Percentiles rank a stretch among this genome's conserved stretches.
These are phyloP conservation scores for Cephus nigrinus DNA, from an alignment of 2,888 invertebrate species.

Conservation along the genomic window DNA sequence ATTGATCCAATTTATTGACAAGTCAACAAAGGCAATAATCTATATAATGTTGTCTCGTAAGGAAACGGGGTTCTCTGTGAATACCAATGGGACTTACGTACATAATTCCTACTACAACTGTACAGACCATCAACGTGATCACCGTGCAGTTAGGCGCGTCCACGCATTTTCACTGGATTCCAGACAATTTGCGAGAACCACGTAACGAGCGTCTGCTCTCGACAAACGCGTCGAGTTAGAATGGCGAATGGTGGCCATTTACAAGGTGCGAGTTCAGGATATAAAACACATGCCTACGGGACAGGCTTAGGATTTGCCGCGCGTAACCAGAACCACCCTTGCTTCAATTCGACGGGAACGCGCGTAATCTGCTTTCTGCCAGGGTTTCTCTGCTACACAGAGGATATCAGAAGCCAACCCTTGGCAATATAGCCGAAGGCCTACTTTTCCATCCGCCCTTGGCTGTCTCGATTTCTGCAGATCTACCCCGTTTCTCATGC, in stretches of 20 bases:
- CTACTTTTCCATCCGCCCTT: neutral
- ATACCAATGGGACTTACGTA: neutral
- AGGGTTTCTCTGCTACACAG: neutral
- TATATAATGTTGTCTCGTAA: neutral
- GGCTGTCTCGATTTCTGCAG: neutral
- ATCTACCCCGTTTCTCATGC: neutral
- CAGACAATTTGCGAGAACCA: neutral
- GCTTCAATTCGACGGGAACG: neutral
- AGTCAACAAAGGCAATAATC: neutral
- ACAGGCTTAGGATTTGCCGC: neutral
- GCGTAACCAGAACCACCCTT: neutral
- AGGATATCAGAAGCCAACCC: neutral
- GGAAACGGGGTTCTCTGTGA: neutral
- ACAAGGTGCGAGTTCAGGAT: neutral
- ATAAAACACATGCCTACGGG: neutral
- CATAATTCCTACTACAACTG: neutral
- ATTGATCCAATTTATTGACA: neutral
- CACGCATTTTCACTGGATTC: neutral
- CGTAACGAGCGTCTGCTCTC: conserved; percentile 1
- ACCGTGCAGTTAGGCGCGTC: neutral
- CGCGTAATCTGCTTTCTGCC: neutral
- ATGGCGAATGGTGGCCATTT: conserved; percentile 3
- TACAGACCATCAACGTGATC: neutral
- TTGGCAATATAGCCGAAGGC: neutral
- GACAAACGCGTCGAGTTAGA: neutral